Percentiles rank a stretch among this genome's conserved stretches.
Evolutionary conservation across 2,797 vertebrate genomes (phyloP).

Genomic region (Bradypus variegatus): DNA sequence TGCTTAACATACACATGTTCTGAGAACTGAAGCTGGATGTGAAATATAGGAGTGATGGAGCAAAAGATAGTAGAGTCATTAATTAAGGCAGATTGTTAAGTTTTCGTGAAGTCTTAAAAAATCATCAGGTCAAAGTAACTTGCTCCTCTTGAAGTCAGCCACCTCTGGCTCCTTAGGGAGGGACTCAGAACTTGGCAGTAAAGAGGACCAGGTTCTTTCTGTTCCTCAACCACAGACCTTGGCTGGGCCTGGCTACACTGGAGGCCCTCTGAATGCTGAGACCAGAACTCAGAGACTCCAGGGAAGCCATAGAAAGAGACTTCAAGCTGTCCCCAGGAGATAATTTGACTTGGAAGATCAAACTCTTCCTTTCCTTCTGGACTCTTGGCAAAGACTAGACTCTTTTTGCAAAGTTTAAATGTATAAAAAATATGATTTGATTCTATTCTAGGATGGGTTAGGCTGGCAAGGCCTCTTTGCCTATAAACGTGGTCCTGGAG

Average conservation of each 20-base stretch:
- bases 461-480: background rate
- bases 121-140: background rate
- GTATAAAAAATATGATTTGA: background rate
- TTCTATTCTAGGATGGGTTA: background rate
- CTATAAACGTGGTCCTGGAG: background rate
- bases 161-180: background rate
- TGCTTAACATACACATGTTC: background rate
- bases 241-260: background rate
- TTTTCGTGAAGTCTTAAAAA: background rate
- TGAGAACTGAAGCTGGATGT: background rate
- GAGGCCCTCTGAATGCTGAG: background rate
- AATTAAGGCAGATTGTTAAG: background rate
- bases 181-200: background rate
- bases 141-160: background rate
- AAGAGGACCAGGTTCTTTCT: background rate
- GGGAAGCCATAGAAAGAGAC: background rate
- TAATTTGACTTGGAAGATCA: background rate
- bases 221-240: background rate
- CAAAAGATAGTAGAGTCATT: background rate
- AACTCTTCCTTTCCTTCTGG: background rate
- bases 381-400: background rate
- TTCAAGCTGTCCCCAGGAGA: background rate
- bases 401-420: background rate
- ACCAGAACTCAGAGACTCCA: background rate
- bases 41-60: background rate